Conservation (phyloP, 1,140 invertebrate genomes). For the Euwallacea fornicatus region DNA sequence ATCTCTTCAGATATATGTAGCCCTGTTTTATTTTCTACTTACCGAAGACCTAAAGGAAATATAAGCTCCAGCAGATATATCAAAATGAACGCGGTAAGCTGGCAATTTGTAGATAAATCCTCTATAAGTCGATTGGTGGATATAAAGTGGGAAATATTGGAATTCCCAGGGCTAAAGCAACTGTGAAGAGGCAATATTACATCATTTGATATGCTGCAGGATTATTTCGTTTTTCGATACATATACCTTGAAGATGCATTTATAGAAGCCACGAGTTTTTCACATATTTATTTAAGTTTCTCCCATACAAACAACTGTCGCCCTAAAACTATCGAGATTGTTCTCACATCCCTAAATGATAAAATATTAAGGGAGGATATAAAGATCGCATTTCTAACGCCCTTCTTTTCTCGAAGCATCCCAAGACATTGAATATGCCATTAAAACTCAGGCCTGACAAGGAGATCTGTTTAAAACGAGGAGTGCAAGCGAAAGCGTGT, state of each 20-base stretch:
- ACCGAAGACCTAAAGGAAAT: not conserved
- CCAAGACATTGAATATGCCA: conserved; percentile 23
- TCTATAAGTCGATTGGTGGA: not conserved
- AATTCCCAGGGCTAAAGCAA: not conserved
- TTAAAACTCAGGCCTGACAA: conserved; percentile 20
- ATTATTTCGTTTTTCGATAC: no score
- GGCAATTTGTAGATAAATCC: conserved; percentile 5
- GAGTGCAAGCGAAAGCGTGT: conserved; percentile 6
- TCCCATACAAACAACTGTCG: no score
- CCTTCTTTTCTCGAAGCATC: not conserved
- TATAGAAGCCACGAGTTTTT: no score
- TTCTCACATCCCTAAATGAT: no score
- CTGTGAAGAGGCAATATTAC: not conserved
- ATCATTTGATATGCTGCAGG: no score
- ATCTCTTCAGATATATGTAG: no score
- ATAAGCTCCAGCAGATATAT: conserved; percentile 1
- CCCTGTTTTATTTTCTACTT: not conserved
- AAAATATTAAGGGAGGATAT: no score
- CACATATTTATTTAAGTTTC: no score
- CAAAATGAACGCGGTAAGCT: not conserved
- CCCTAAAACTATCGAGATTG: no score
- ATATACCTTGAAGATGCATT: no score
- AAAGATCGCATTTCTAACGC: not conserved
- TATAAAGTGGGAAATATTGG: conserved; percentile 2
- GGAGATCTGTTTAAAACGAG: conserved; percentile 33